Evolutionary conservation across 1,140 invertebrate genomes (phyloP), one percentile per base, ranked within the genome.

Genomic region (Drosophila biarmipes): DNA sequence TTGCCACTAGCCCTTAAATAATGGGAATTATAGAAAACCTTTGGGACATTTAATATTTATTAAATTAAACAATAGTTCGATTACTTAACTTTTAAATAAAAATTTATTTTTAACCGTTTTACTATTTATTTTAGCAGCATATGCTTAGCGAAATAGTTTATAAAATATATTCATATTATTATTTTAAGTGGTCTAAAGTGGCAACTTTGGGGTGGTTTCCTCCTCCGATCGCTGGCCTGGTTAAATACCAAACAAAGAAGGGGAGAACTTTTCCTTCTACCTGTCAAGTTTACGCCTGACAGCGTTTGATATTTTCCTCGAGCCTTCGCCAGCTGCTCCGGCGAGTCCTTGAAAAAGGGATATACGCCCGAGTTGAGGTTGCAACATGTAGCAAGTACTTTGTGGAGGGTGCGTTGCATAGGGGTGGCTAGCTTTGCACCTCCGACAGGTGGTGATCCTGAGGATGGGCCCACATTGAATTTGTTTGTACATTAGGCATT

Each of bases 241-340:
- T 53, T 19, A 56, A 53, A 21, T 24, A 54, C n/a, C 15, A 31
- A 37, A 34, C 15, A 31, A 37, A 34, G 37, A 34, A 27, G 24
- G 66, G 49, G 38, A 29, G 78, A 86, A 77, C 69, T 86, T 86
- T 86, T 82, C 74, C 66, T 48, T 48, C 29, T 89, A 86, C 82
- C 84, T 86, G 82, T 87, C 79, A 87, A 87, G 84, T 87, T 87
- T 89, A 82, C 75, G 84, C 84, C 84, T 89, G 82, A 87, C 63
- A 71, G 68, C 80, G 48, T 49, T 69, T 48, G 78, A 78, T 74
- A 78, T 78, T 76, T 78, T 74, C 79, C 74, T 49, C 45, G 38
- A 46, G 38, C 15, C 29, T 1, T 15, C n/a, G 29, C 21, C 80
- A 85, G 82, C 81, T 86, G 81, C 49, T 58, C 29, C 53, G 12